Conservation (phyloP, 2,113 vertebrate genomes). For the Eulacestoma nigropectus region DNA sequence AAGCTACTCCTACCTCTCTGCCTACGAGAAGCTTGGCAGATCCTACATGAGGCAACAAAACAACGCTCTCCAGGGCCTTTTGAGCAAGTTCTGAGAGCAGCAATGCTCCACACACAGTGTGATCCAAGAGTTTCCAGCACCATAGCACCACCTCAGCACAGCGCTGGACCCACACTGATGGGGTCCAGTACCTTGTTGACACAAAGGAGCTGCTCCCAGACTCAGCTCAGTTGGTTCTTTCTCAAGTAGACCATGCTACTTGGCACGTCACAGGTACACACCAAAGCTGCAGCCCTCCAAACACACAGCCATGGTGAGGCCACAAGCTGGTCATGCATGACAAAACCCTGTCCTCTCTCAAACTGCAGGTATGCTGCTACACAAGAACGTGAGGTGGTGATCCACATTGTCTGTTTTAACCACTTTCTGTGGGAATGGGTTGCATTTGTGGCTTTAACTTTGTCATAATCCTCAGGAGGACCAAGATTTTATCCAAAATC, state of each 20-base stretch:
- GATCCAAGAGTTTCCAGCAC: rapidly evolving
- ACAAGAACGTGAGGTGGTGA: neutral
- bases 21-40: neutral
- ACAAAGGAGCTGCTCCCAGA: neutral
- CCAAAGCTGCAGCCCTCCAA: neutral
- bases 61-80: neutral
- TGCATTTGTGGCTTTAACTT: neutral
- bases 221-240: neutral
- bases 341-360: neutral
- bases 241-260: rapidly evolving
- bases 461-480: neutral
- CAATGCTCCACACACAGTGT: rapidly evolving
- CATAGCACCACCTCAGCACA: neutral
- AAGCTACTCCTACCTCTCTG: neutral
- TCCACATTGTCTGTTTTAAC: neutral
- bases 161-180: too few relatives aligned
- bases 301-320: neutral
- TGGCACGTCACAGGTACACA: too few relatives aligned
- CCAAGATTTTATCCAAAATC: neutral
- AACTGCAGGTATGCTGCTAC: neutral
- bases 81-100: neutral
- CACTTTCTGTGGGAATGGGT: neutral
- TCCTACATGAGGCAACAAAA: neutral
- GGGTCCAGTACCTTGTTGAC: rapidly evolving
- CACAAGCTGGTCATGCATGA: rapidly evolving